Evolutionary conservation across 2,797 vertebrate genomes (phyloP).

Genomic region (Xiphorhynchus erythropygius): DNA sequence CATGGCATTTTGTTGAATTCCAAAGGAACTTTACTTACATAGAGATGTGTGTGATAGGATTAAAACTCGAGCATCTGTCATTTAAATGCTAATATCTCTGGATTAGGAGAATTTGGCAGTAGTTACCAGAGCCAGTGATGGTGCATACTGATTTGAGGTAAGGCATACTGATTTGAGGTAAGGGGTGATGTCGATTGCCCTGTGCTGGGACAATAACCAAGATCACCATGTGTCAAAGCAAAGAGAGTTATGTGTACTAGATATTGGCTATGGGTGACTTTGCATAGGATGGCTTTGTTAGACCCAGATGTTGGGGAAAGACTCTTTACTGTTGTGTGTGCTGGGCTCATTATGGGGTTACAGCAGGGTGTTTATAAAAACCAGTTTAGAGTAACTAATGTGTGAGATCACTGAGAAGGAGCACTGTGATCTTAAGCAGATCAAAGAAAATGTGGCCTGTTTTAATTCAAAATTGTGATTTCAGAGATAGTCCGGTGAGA

Average conservation of each 20-base stretch:
- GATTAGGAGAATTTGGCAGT: slow-evolving; percentile 22
- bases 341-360: not conserved
- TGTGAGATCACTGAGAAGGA: not conserved
- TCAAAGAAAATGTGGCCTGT: not conserved
- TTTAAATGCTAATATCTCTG: slow-evolving; percentile 52
- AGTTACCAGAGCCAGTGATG: not conserved
- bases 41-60: slow-evolving; percentile 43
- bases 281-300: not conserved
- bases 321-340: not conserved
- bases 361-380: not conserved
- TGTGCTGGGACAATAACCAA: not conserved
- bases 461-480: not conserved
- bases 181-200: not conserved
- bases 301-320: not conserved
- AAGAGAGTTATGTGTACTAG: not conserved
- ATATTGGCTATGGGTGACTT: not conserved
- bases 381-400: not conserved
- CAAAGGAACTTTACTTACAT: not conserved
- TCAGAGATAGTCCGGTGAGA: not conserved
- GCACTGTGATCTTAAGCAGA: not conserved
- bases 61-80: slow-evolving; percentile 21
- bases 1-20: slow-evolving; percentile 4
- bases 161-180: slow-evolving; percentile 2
- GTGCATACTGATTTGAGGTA: slow-evolving; percentile 21
- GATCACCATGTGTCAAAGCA: not conserved